Conservation (phyloP, 2,113 vertebrate species). For the Saccopteryx bilineata region DNA sequence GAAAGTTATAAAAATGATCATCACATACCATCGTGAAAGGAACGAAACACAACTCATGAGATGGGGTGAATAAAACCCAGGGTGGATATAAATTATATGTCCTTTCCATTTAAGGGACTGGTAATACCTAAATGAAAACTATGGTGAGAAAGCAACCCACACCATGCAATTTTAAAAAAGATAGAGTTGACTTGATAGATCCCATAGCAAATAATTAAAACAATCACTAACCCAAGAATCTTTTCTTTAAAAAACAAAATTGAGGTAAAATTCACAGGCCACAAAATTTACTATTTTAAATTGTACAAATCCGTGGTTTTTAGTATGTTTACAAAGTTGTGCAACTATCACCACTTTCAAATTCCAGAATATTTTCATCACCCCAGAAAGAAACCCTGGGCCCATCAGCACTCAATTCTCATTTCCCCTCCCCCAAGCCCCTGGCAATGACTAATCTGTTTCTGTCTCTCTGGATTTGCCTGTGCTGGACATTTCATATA, state of each 20-base stretch:
- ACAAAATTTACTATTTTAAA: not conserved
- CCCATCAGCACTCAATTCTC: not conserved
- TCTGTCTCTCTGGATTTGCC: not conserved
- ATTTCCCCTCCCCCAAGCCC: not conserved
- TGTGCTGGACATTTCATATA: not conserved
- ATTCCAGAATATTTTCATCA: not conserved
- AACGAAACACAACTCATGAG: slow-evolving; percentile 51
- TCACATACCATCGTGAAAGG: not conserved
- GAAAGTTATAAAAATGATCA: slow-evolving; percentile 65
- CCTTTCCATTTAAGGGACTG: not conserved
- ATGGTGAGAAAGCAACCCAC: not conserved
- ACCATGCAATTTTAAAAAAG: not conserved
- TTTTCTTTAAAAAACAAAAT: not conserved
- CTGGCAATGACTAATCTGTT: not conserved
- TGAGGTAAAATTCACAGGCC: not conserved
- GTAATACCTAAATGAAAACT: slow-evolving; percentile 11
- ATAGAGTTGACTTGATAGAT: not conserved
- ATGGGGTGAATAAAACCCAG: not conserved
- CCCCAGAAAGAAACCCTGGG: not conserved
- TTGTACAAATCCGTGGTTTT: not conserved
- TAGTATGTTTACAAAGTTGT: not conserved
- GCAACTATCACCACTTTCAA: not conserved
- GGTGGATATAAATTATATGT: not conserved
- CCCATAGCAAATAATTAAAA: not conserved
- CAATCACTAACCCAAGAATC: not conserved